Conservation (phyloP, 1,140 invertebrate genomes). For the Zaprionus capensis region DNA sequence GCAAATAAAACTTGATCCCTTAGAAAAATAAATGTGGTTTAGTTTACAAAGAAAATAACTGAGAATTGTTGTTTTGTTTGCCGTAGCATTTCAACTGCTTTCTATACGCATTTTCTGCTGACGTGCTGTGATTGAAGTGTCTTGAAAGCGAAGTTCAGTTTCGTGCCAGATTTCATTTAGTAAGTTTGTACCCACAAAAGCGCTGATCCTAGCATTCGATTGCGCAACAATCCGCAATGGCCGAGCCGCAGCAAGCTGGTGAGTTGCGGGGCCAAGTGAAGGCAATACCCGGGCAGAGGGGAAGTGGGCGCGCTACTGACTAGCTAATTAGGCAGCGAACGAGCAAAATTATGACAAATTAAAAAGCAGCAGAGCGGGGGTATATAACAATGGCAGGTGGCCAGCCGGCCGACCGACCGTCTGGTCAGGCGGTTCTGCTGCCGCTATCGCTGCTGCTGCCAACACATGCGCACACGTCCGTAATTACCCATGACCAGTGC, state of each 20-base stretch:
- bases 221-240: constrained; percentile 13
- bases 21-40: not conserved
- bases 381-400: constrained; percentile 53
- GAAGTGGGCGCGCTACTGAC: constrained; percentile 22
- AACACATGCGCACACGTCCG: constrained; percentile 52
- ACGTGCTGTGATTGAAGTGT: not conserved
- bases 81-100: not conserved
- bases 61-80: not conserved
- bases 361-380: constrained; percentile 49
- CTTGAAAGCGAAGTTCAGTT: not conserved
- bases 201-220: constrained; percentile 19
- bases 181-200: not conserved
- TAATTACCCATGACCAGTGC: constrained; percentile 62
- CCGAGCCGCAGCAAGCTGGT: constrained; percentile 1
- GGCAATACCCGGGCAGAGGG: not conserved
- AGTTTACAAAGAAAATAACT: constrained; percentile 8
- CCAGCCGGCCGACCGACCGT: not conserved
- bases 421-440: constrained; percentile 3
- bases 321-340: constrained; percentile 47
- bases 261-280: not conserved
- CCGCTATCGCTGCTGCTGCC: constrained; percentile 7
- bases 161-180: constrained; percentile 12
- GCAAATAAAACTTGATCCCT: constrained; percentile 5
- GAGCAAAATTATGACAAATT: constrained; percentile 74
- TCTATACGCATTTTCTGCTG: not conserved